Conservation (phyloP, 2,797 vertebrate species). For the Paguma larvata region DNA sequence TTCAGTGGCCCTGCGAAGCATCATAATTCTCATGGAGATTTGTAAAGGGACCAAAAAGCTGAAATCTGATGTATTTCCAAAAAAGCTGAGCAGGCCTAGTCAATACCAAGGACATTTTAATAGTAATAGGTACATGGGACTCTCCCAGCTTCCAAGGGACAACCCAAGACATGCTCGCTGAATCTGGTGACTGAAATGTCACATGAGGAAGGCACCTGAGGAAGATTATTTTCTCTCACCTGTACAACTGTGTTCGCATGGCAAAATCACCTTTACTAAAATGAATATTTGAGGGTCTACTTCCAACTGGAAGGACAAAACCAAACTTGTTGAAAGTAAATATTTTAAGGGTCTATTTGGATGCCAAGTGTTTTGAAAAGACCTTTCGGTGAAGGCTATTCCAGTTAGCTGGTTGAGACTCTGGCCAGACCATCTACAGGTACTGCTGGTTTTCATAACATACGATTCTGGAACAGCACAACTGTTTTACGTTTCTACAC, state of each 20-base stretch:
- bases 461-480: slow-evolving; percentile 57
- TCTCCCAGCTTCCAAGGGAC: neutral
- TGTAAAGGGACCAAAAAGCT: slow-evolving; percentile 12
- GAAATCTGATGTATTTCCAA: neutral
- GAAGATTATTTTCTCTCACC: neutral
- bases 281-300: neutral
- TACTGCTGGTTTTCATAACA: slow-evolving; percentile 76
- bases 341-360: slow-evolving; percentile 63
- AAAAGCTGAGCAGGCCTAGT: neutral
- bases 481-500: slow-evolving; percentile 26
- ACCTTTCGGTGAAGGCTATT: slow-evolving; percentile 73
- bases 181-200: neutral
- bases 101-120: neutral
- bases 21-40: neutral
- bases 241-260: neutral
- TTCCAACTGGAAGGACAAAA: slow-evolving; percentile 40
- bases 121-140: neutral
- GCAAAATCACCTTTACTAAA: neutral
- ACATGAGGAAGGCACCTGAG: neutral
- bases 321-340: slow-evolving; percentile 35
- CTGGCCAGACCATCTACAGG: slow-evolving; percentile 83
- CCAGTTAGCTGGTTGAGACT: slow-evolving; percentile 78
- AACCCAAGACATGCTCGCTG: neutral
- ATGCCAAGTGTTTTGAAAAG: slow-evolving; percentile 84
- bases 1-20: neutral